These are phyloP conservation scores for Thrips palmi DNA, from an alignment of 1,140 invertebrate species.

Conservation along the genomic window DNA sequence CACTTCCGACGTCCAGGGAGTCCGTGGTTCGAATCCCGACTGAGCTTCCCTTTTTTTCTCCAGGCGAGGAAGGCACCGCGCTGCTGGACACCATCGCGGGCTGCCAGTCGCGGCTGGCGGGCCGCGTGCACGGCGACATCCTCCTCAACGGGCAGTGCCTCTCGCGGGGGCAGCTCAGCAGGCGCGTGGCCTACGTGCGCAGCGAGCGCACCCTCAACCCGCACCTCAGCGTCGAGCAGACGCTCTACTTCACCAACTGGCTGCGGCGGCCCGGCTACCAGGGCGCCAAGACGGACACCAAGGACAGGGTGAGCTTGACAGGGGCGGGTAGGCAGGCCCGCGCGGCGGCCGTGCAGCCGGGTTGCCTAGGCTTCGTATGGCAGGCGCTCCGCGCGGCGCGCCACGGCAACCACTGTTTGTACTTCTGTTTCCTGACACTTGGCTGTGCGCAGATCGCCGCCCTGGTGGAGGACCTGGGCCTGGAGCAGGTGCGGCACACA, in stretches of 20 bases:
- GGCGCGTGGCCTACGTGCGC: slow-evolving; percentile 41
- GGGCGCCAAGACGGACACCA: slow-evolving; percentile 41
- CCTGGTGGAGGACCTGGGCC: slow-evolving; percentile 72
- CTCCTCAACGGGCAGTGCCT: slow-evolving; percentile 72
- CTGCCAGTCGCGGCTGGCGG: too few relatives aligned
- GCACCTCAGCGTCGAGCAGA: slow-evolving; percentile 31
- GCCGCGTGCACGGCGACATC: slow-evolving; percentile 53
- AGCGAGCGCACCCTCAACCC: slow-evolving; percentile 28
- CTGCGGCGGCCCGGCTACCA: slow-evolving; percentile 16
- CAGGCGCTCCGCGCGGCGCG: too few relatives aligned
- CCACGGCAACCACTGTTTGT: neutral
- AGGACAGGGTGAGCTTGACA: slow-evolving; percentile 30
- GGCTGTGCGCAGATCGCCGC: slow-evolving; percentile 46
- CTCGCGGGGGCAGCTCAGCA: slow-evolving; percentile 42
- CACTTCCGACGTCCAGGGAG: slow-evolving; percentile 24
- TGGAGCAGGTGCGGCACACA: slow-evolving; percentile 64
- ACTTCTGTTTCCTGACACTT: too few relatives aligned
- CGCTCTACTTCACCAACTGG: slow-evolving; percentile 26
- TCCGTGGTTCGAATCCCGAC: too few relatives aligned
- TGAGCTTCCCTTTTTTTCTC: slow-evolving; percentile 12
- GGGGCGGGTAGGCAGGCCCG: too few relatives aligned
- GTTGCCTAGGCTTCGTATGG: too few relatives aligned
- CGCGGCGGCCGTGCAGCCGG: too few relatives aligned
- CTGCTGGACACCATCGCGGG: slow-evolving; percentile 68
- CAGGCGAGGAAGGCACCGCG: slow-evolving; percentile 54